Conservation (phyloP, 2,113 vertebrate genomes). For the Calyptomena viridis region DNA sequence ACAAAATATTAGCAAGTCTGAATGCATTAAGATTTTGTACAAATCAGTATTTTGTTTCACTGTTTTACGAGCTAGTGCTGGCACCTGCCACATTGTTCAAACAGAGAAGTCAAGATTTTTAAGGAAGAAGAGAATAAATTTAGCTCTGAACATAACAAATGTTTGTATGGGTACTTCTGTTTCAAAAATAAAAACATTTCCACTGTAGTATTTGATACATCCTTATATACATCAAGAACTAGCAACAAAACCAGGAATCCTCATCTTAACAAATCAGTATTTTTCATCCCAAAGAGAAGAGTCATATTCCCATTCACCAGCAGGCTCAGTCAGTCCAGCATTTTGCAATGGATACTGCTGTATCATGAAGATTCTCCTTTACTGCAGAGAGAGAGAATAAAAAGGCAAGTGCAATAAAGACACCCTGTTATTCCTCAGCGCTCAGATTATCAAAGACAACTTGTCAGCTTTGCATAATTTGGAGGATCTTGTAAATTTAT, state of each 20-base stretch:
- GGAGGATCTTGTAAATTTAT: constrained; percentile 18
- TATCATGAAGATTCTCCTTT: neutral
- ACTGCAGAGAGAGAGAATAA: neutral
- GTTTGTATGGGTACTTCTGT: neutral
- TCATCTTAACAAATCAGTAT: neutral
- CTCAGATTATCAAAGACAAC: constrained; percentile 10
- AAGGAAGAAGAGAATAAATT: neutral
- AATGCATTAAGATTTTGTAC: neutral
- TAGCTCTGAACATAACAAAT: neutral
- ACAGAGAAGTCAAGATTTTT: neutral
- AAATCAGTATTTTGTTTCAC: neutral
- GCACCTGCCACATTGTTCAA: neutral
- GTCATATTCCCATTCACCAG: neutral
- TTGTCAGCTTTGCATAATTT: constrained; percentile 35
- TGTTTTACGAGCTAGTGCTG: neutral
- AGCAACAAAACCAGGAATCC: neutral
- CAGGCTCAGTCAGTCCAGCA: neutral
- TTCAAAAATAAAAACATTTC: neutral
- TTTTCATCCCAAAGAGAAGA: neutral
- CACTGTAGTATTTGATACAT: neutral
- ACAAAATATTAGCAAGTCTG: neutral
- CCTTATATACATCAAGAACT: neutral
- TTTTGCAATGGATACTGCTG: neutral
- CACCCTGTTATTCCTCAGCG: neutral
- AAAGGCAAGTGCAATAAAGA: neutral